Evolutionary conservation across 2,888 invertebrate species (phyloP).

Genomic region (Saturnia japonica): DNA sequence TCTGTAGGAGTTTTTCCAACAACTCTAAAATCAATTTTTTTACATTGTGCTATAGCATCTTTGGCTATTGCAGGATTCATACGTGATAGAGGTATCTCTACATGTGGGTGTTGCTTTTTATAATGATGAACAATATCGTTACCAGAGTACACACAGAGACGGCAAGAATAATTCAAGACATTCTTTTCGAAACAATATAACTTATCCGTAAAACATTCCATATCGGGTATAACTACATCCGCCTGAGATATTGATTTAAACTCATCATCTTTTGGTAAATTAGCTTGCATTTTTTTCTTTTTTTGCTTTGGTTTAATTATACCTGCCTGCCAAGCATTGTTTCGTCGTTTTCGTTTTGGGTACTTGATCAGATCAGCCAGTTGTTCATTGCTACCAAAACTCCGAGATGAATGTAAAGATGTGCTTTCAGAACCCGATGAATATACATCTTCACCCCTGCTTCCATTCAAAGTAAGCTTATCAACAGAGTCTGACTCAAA

Average conservation of each 20-base stretch:
- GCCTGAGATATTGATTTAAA: slow-evolving; percentile 25
- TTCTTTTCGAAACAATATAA: slow-evolving; percentile 68
- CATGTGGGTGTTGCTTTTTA: slow-evolving; percentile 82
- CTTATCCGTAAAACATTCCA: slow-evolving; percentile 65
- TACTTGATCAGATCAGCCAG: slow-evolving; percentile 59
- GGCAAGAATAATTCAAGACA: slow-evolving; percentile 75
- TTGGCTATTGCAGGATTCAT: slow-evolving; percentile 77
- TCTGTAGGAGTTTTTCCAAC: slow-evolving; percentile 58
- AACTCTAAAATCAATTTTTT: slow-evolving; percentile 59
- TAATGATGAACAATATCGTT: slow-evolving; percentile 86
- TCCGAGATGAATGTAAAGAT: slow-evolving; percentile 58
- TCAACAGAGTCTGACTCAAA: slow-evolving; percentile 65
- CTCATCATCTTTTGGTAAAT: slow-evolving; percentile 27
- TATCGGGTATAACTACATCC: slow-evolving; percentile 44
- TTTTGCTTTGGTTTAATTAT: slow-evolving; percentile 64
- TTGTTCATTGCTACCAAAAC: slow-evolving; percentile 56
- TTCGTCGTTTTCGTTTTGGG: slow-evolving; percentile 56
- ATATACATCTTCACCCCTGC: slow-evolving; percentile 40
- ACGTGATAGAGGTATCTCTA: slow-evolving; percentile 85
- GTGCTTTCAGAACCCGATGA: slow-evolving; percentile 61
- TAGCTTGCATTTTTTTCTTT: slow-evolving; percentile 51
- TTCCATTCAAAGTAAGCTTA: slow-evolving; percentile 42
- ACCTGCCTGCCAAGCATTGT: slow-evolving; percentile 58
- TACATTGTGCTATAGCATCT: slow-evolving; percentile 80
- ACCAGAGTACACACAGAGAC: slow-evolving; percentile 82